phyloP scores from a whole-genome alignment of 2,797 vertebrate genomes.

The Xiphorhynchus erythropygius region DNA sequence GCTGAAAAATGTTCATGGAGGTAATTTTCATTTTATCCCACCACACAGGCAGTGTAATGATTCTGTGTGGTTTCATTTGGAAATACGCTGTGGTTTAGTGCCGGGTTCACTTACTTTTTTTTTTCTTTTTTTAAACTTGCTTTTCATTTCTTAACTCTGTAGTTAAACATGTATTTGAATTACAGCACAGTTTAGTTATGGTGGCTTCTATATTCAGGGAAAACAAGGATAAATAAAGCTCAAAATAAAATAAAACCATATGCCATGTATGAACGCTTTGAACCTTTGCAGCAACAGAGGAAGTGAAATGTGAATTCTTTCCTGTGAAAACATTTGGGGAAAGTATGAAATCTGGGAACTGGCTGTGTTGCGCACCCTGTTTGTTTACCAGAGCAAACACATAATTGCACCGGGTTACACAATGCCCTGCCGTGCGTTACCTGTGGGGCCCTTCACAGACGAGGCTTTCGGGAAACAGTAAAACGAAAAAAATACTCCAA shows the following conservation, averaged over 20 bases:
- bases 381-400: conserved; percentile 16
- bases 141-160: background rate
- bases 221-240: conserved; percentile 19
- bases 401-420: background rate
- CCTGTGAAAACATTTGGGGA: conserved; percentile 18
- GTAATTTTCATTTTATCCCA: background rate
- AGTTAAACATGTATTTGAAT: background rate
- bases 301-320: conserved; percentile 48
- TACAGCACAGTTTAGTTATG: background rate
- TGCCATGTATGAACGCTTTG: conserved; percentile 10
- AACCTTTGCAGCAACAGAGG: conserved; percentile 38
- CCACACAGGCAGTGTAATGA: background rate
- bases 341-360: conserved; percentile 28
- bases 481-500: background rate
- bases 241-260: conserved; percentile 44
- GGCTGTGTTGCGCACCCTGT: background rate
- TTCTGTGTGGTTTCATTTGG: background rate
- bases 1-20: background rate
- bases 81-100: background rate
- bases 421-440: accelerated
- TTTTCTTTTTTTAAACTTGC: background rate
- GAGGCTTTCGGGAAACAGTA: background rate
- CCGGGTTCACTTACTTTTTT: background rate
- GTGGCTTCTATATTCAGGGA: conserved; percentile 13
- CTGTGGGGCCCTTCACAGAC: background rate